phyloP scores from a whole-genome alignment of 2,113 vertebrate genomes.

The Camelus bactrianus region DNA sequence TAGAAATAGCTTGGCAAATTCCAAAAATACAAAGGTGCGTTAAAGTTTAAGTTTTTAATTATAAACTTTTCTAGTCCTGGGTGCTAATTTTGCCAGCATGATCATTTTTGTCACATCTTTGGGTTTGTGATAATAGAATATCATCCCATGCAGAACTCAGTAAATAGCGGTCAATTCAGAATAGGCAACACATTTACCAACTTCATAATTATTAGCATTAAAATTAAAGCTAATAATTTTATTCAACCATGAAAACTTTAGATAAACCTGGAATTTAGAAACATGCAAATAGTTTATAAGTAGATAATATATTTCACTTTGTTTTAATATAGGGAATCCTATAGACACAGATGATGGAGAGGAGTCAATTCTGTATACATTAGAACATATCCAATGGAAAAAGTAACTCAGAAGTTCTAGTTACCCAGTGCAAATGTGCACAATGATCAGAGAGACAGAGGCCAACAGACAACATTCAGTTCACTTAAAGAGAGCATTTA shows the following conservation, averaged over 20 bases:
- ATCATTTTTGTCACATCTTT: not conserved
- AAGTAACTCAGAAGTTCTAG: not conserved
- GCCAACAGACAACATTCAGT: not conserved
- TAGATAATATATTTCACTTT: not conserved
- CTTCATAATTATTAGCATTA: not conserved
- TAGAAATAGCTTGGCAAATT: slow-evolving; percentile 23
- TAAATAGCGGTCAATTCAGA: not conserved
- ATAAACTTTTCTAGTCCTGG: not conserved
- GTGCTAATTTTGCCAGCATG: not conserved
- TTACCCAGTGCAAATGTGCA: not conserved
- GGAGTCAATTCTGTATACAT: not conserved
- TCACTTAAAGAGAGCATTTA: not conserved
- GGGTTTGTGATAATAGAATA: not conserved
- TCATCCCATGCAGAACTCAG: not conserved
- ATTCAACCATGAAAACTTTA: not conserved
- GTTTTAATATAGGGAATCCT: not conserved
- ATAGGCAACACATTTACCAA: not conserved
- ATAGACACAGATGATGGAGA: not conserved
- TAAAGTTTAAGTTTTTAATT: not conserved
- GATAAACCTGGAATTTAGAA: not conserved
- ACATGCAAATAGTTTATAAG: not conserved
- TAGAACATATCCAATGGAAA: not conserved
- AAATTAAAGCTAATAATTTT: slow-evolving; percentile 42
- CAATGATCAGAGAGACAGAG: not conserved
- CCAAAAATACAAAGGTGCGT: not conserved